Evolutionary conservation across 2,113 vertebrate species (phyloP), one percentile per base, ranked within the genome.

Genomic region (Tor tambroides): DNA sequence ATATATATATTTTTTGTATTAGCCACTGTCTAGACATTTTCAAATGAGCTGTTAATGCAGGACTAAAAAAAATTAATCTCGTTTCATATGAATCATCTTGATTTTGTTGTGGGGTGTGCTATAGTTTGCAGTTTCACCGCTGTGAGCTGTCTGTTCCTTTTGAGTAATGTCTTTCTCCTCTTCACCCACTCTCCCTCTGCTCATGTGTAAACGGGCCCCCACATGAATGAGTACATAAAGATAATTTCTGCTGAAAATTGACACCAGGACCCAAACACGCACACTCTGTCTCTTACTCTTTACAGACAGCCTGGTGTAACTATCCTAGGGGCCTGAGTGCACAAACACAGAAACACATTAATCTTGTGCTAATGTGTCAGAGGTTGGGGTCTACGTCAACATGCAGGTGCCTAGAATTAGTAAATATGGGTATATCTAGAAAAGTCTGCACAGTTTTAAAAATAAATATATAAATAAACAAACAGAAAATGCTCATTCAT

Each of bases 271-370:
- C 89, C 88, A 89, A 83, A 86, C 41, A 26, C 23, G 28, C 74
- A 69, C 74, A 85, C 88, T 67, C 38, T 32, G 80, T 17, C 32
- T 80, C 23, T 38, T n/a, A 23, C 10, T 1, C 51, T 80, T 21
- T 46, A 46, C 43, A 43, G 41, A 83, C 41, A 72, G 88, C 61
- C 65, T 85, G 81, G 88, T 92, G 86, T 89, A 72, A 78, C 89
- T 90, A 84, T 93, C 91, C 93, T 91, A 86, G 85, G 91, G 93
- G 93, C 91, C 89, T 88, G 63, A 0, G 28, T 84, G 80, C 89
- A 94, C 91, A 93, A 93, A 86, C 90, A 80, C 87, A 35, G 14
- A 17, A 77, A 91, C 88, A 93, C 92, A 91, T 86, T 32, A 89
- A 87, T 90, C 89, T 91, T 84, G n/a, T 80, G 80, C 54, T 93